Conservation (phyloP, 2,888 invertebrate genomes). For the Brachyptera risi region DNA sequence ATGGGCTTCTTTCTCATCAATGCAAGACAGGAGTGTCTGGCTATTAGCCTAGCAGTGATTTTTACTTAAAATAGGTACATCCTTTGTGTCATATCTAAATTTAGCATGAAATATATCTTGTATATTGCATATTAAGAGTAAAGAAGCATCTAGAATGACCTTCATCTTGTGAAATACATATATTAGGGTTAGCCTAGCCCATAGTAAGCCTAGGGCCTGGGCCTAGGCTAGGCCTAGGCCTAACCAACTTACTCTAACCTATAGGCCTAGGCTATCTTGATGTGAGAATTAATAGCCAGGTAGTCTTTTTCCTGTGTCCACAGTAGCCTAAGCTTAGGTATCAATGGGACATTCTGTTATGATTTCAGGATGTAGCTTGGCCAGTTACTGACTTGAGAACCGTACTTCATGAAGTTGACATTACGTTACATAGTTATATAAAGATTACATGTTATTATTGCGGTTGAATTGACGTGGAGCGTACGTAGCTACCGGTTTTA, state of each 20-base stretch:
- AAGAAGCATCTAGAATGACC: not conserved
- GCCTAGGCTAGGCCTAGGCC: not conserved
- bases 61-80: conserved; percentile 7
- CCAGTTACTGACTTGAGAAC: conserved; percentile 44
- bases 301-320: too few relatives aligned
- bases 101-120: not conserved
- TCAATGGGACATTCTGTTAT: too few relatives aligned
- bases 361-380: conserved; percentile 47
- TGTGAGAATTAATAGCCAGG: too few relatives aligned
- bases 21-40: conserved; percentile 11
- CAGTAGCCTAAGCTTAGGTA: too few relatives aligned
- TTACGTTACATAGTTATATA: conserved; percentile 11
- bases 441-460: conserved; percentile 25
- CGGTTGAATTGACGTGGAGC: conserved; percentile 18
- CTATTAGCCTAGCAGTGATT: not conserved
- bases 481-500: not conserved
- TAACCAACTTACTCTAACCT: not conserved
- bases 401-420: conserved; percentile 36
- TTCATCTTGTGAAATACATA: not conserved
- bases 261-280: not conserved
- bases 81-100: conserved; percentile 22
- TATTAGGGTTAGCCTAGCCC: not conserved
- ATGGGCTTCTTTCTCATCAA: not conserved
- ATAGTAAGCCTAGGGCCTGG: not conserved
- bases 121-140: not conserved